Evolutionary conservation across 2,113 vertebrate genomes (phyloP), one percentile per base, ranked within the genome.

Genomic region (Coryphaenoides rupestris): DNA sequence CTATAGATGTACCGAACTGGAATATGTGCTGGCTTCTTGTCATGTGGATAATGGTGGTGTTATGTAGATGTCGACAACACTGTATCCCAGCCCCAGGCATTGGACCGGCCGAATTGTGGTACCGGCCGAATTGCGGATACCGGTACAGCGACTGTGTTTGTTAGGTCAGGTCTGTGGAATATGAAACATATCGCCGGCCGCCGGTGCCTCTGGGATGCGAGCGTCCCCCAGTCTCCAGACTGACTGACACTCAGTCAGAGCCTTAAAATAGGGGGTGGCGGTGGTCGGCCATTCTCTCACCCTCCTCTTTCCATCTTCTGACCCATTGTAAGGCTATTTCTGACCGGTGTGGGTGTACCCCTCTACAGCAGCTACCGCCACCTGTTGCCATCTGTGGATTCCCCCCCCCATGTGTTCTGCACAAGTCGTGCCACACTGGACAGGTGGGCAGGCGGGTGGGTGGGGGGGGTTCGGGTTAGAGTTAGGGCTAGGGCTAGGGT

Each of bases 281-380:
- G n/a, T n/a, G n/a, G n/a, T n/a, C 63, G 69, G 75, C 68, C 75
- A 61, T 72, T 72, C 69, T 75, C 7, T 15, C 68, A 65, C 77
- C 70, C 59, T 68, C 75, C 70, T 70, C 73, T 73, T 74, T 82
- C 80, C 73, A 78, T 76, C 78, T 65, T 78, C 73, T 89, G 77
- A 84, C 60, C 85, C 81, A 88, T 89, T 87, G 86, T 89, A 70
- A 65, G 72, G 63, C 80, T 90, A 89, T 90, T 89, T 87, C 75
- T 83, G 84, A 81, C 77, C 12, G 5, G 40, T 68, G 76, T 68
- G 76, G 19, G 58, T 71, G 77, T 58, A 73, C 69, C 47, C n/a
- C 64, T 75, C 68, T 76, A 19, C 79, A 71, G 74, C 46, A 63
- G 69, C 74, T 28, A 61, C 33, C 22, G 57, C 68, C 89, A 90